These are phyloP conservation scores for Tachycineta bicolor DNA, from an alignment of 2,113 vertebrate genomes.

Conservation along the genomic window DNA sequence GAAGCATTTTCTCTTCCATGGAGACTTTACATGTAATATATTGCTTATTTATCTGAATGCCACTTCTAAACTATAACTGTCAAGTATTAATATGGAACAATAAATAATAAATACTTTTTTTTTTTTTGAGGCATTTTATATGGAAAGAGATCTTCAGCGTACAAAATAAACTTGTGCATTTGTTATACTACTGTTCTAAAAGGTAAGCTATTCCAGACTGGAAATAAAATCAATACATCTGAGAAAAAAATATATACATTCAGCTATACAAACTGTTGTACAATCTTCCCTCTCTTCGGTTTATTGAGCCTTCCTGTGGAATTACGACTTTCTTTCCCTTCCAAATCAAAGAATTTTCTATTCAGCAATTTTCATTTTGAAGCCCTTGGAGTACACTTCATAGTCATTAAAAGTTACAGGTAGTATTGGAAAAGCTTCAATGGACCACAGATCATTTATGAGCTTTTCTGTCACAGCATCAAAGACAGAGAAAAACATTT, in stretches of 20 bases:
- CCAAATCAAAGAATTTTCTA: background rate
- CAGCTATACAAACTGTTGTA: background rate
- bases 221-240: background rate
- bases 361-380: slow-evolving; percentile 3
- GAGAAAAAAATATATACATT: background rate
- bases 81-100: background rate
- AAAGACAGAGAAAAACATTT: background rate
- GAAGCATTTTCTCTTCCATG: background rate
- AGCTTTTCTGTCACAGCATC: background rate
- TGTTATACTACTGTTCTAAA: background rate
- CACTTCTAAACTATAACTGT: background rate
- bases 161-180: background rate
- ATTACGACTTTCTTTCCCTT: background rate
- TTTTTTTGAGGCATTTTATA: background rate
- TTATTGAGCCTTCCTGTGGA: background rate
- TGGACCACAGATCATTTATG: background rate
- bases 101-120: background rate
- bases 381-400: background rate
- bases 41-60: background rate
- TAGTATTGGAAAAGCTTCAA: background rate
- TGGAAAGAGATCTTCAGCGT: background rate
- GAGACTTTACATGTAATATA: background rate
- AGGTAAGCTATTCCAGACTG: background rate
- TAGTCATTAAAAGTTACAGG: background rate
- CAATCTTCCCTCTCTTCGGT: background rate